Evolutionary conservation across 2,113 vertebrate genomes (phyloP).

Genomic region (Fregata magnificens): DNA sequence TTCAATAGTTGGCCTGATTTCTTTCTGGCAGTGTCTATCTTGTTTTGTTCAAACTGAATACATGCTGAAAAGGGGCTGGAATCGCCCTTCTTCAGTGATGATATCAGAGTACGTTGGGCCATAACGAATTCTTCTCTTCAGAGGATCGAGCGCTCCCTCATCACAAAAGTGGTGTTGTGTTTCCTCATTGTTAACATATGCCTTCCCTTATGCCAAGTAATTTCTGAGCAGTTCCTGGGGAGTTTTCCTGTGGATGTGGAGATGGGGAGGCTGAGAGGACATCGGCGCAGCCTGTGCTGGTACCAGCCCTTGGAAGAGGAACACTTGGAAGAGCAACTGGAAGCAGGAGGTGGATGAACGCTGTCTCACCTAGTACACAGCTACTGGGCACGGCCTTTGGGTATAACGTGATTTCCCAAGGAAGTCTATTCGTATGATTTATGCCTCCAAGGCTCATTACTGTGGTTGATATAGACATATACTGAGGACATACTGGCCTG

Average conservation of each 20-base stretch:
- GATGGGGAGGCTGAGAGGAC: neutral
- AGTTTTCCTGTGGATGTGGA: neutral
- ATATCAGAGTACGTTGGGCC: neutral
- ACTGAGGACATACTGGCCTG: neutral
- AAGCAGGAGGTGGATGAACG: neutral
- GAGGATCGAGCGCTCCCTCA: neutral
- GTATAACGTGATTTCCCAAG: neutral
- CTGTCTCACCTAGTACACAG: neutral
- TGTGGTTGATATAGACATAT: neutral
- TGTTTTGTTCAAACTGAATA: neutral
- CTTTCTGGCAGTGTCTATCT: neutral
- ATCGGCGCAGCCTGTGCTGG: rapidly evolving
- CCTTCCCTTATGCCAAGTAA: neutral
- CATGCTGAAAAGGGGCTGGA: neutral
- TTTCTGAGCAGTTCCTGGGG: neutral
- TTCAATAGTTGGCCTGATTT: conserved; percentile 19
- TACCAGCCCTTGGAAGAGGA: neutral
- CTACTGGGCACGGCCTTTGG: neutral
- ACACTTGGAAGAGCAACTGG: neutral
- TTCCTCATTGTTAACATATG: neutral
- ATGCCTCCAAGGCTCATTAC: neutral
- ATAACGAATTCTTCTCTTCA: neutral
- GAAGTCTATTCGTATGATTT: neutral
- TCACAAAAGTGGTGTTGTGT: neutral
- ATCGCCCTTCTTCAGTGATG: neutral